A percentile compares a stretch with the other conserved stretches of the same genome.
These are phyloP conservation scores for Phalloptychus januarius DNA, from an alignment of 2,797 vertebrate species.

Conservation along the genomic window DNA sequence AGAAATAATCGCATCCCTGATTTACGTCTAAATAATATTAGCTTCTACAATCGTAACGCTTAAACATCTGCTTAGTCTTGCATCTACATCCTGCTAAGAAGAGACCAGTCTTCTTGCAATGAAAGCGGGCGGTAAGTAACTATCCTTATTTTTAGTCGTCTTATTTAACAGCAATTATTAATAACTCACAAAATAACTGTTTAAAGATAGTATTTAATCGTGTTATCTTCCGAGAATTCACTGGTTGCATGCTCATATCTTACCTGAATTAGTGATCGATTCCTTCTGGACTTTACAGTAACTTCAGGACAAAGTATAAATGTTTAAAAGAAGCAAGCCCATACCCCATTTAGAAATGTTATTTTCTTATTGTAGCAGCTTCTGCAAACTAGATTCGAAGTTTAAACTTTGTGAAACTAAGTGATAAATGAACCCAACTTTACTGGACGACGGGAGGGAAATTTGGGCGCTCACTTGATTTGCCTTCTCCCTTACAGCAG, in stretches of 20 bases:
- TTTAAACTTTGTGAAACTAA: background rate
- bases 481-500: constrained; percentile 11
- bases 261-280: constrained; percentile 3
- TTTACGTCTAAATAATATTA: constrained; percentile 1
- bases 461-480: constrained; percentile 76
- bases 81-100: constrained; percentile 29
- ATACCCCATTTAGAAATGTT: rapidly evolving
- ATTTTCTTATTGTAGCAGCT: rapidly evolving
- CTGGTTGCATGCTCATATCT: constrained; percentile 18
- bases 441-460: constrained; percentile 77
- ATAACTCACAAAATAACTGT: background rate
- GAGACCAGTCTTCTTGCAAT: constrained; percentile 73
- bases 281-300: background rate
- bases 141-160: background rate
- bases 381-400: background rate
- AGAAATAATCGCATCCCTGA: background rate
- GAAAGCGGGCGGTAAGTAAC: constrained; percentile 85
- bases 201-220: background rate
- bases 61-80: constrained; percentile 28
- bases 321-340: background rate
- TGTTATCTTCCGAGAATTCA: background rate
- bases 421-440: background rate
- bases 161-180: rapidly evolving
- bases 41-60: constrained; percentile 9
- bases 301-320: background rate